These are phyloP conservation scores for Emmelina monodactyla DNA, from an alignment of 2,888 invertebrate genomes.

Conservation along the genomic window DNA sequence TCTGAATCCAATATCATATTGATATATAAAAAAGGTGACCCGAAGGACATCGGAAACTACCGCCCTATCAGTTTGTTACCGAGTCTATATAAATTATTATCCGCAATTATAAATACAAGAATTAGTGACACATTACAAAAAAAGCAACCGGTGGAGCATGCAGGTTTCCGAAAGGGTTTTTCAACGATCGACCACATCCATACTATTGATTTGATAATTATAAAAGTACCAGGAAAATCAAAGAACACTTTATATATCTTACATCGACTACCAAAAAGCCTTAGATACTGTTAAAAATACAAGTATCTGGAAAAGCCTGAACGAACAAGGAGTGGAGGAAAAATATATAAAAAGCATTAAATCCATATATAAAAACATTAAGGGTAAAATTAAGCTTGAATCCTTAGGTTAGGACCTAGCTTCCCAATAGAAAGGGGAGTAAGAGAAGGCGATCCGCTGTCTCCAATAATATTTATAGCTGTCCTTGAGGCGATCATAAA, in stretches of 20 bases:
- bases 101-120: conserved; percentile 3
- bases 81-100: conserved; percentile 6
- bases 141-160: no score
- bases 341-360: not conserved
- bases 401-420: not conserved
- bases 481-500: not conserved
- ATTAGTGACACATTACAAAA: conserved; percentile 2
- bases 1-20: conserved; percentile 12
- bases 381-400: not conserved
- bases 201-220: conserved; percentile 9
- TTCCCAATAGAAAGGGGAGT: not conserved
- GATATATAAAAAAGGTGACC: conserved; percentile 9
- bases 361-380: not conserved
- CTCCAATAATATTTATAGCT: not conserved
- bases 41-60: conserved; percentile 7
- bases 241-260: no score
- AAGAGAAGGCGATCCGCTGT: not conserved
- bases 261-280: conserved; percentile 12
- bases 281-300: conserved; percentile 4
- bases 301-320: conserved; percentile 1
- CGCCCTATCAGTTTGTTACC: conserved; percentile 6
- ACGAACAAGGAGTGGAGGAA: not conserved
- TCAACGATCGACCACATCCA: no score
- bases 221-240: conserved; percentile 12
- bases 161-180: no score